Conservation (phyloP, 2,113 vertebrate genomes). For the Periophthalmodon schlosseri region DNA sequence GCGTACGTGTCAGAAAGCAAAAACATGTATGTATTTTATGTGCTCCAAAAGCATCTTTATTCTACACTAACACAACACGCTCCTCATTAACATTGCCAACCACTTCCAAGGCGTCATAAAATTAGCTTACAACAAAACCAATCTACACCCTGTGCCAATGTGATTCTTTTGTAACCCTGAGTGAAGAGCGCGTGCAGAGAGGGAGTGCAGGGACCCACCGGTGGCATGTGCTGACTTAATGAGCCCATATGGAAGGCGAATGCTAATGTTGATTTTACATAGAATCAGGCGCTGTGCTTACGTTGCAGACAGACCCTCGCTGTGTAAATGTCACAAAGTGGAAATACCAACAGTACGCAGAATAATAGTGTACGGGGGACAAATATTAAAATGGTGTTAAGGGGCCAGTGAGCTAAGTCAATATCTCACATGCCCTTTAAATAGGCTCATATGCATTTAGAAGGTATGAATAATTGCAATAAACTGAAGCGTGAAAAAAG, state of each 20-base stretch:
- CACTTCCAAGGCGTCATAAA: not conserved
- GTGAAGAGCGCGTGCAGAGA: slow-evolving; percentile 2
- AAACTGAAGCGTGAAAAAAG: too few species aligned
- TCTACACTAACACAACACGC: not conserved
- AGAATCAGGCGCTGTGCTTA: slow-evolving; percentile 29
- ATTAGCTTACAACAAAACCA: not conserved
- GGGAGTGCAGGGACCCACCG: slow-evolving; percentile 20
- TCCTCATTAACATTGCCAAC: not conserved
- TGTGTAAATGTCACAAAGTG: slow-evolving; percentile 35
- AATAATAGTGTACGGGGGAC: not conserved
- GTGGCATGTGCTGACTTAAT: slow-evolving; percentile 44
- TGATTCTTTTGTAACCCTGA: not conserved
- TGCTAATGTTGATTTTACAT: slow-evolving; percentile 47
- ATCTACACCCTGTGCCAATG: not conserved
- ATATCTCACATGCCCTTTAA: not conserved
- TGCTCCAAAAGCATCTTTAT: too few species aligned
- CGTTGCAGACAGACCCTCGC: slow-evolving; percentile 26
- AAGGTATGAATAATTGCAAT: too few species aligned
- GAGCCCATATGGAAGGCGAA: slow-evolving; percentile 17
- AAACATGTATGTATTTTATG: too few species aligned
- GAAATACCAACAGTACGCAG: slow-evolving; percentile 12
- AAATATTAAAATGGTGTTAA: not conserved
- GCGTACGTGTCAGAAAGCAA: too few species aligned
- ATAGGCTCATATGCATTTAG: not conserved
- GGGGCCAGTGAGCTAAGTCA: not conserved